Conservation (phyloP, 2,888 invertebrate genomes). For the Sarcophaga caerulescens region DNA sequence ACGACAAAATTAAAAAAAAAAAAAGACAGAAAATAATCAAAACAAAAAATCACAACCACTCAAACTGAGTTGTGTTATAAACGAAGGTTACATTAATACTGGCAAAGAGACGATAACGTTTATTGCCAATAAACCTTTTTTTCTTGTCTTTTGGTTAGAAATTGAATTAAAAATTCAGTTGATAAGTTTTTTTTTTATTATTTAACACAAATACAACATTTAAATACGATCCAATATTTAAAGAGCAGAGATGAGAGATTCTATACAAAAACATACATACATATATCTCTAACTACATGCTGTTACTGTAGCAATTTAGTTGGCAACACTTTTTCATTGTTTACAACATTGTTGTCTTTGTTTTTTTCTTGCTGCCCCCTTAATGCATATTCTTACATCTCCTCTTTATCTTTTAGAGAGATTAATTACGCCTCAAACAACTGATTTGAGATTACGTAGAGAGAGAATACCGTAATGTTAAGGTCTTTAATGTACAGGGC, state of each 20-base stretch:
- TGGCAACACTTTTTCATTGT: conserved; percentile 30
- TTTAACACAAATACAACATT: not conserved
- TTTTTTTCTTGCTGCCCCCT: not conserved
- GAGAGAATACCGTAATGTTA: too few relatives aligned
- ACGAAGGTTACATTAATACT: conserved; percentile 72
- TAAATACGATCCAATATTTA: not conserved
- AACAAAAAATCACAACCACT: conserved; percentile 39
- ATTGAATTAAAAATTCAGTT: conserved; percentile 44
- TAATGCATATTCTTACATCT: not conserved
- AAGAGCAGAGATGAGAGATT: not conserved
- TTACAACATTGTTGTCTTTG: not conserved
- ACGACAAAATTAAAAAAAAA: conserved; percentile 1
- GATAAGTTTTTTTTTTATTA: conserved; percentile 12
- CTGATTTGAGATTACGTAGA: too few relatives aligned
- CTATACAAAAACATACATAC: not conserved
- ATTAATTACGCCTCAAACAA: too few relatives aligned
- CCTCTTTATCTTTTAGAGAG: not conserved
- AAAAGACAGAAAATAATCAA: not conserved
- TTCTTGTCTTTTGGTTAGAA: conserved; percentile 1
- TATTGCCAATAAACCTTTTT: conserved; percentile 61
- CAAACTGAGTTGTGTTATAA: conserved; percentile 56
- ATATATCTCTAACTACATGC: not conserved
- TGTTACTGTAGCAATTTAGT: conserved; percentile 20
- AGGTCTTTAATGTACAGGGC: too few relatives aligned
- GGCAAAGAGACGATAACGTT: conserved; percentile 65